Base-by-base conservation (phyloP, 2,113 vertebrate genomes). In the Nematolebias whitei region DNA sequence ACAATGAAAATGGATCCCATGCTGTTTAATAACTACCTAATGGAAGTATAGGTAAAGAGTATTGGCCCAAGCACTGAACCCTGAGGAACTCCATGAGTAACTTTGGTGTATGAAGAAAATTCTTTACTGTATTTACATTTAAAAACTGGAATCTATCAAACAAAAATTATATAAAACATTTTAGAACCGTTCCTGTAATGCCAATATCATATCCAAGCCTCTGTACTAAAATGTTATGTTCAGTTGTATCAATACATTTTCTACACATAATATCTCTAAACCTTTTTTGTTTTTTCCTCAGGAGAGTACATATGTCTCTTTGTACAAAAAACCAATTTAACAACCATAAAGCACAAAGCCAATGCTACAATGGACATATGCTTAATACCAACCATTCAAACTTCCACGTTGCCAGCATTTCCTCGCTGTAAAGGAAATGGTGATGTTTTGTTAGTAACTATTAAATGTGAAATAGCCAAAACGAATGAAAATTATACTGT, bases 241-340 rank as follows among this genome's bases (percentile, higher is more conserved):
- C 5, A 35, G 10, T 2, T 35, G 2, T 35, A 35, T 35, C 5
- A 35, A 35, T 10, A 8, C 14, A 15, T 12, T 41, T 38, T 40
- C 20, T 22, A 40, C 7, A 4, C 35, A 15, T 23, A 2, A 1
- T 16, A 20, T 3, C 38, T n/a, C 39, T 32, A 38, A 49, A 18
- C 5, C 2, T 14, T 24, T 1, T 45, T 48, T 51, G 1, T 60
- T 15, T 58, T 76, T 24, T 16, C 52, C 59, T 45, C 12, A 92
- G 91, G 91, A 41, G 29, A 12, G 3, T 88, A 89, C 68, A 45
- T 2, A 2, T 92, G 91, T 63, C 0, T 7, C 18, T 91, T 74
- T 68, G 0, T 0, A 0, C 47, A 74, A 16, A 0, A 0, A 0
- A 0, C 0, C 5, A 0, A 2, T 0, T 1, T 1, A 5, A 29